Evolutionary conservation across 2,113 vertebrate genomes (phyloP).

Genomic region (Penelope pileata): DNA sequence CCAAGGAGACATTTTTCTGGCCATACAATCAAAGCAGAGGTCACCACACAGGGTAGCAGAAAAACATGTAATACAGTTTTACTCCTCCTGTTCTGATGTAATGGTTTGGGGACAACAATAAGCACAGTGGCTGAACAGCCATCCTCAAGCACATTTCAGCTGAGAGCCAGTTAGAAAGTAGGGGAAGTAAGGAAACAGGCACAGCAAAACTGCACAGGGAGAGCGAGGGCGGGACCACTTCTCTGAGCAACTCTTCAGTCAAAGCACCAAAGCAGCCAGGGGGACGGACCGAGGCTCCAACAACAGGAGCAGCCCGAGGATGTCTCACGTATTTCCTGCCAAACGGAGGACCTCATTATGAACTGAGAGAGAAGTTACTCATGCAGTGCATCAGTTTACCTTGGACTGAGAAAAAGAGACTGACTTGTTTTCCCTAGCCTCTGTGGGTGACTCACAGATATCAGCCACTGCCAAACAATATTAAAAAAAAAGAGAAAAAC

Average conservation of each 20-base stretch:
- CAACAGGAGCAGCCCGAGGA: neutral
- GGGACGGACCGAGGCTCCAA: neutral
- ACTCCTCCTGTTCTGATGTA: neutral
- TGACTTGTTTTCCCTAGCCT: neutral
- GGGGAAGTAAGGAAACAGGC: neutral
- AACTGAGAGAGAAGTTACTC: neutral
- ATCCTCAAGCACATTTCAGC: neutral
- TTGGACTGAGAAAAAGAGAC: neutral
- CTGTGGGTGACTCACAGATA: neutral
- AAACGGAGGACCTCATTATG: neutral
- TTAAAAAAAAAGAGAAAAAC: neutral
- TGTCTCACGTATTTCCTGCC: neutral
- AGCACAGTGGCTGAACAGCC: neutral
- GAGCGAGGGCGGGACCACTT: neutral
- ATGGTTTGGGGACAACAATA: rapidly evolving
- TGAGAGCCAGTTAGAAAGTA: neutral
- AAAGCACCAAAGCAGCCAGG: neutral
- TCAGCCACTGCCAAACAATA: neutral
- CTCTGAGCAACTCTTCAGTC: neutral
- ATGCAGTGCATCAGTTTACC: neutral
- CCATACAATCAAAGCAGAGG: neutral
- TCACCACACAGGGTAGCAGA: neutral
- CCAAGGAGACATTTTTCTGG: neutral
- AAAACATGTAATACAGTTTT: neutral
- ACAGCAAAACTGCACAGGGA: no score